Evolutionary conservation across 1,140 invertebrate genomes (phyloP).

Genomic region (Lethocerus indicus): DNA sequence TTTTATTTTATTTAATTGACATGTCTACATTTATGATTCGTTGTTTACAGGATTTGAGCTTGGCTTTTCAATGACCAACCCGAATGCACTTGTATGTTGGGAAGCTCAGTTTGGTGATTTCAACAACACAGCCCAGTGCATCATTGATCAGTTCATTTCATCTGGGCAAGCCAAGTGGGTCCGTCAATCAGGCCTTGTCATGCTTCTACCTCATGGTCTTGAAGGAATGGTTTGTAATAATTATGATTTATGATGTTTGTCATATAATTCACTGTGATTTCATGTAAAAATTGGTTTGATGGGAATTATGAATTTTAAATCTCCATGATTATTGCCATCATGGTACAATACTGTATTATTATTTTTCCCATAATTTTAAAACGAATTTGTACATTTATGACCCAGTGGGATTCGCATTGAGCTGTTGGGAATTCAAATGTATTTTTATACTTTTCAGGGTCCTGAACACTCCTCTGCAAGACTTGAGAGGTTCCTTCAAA

Average conservation of each 20-base stretch:
- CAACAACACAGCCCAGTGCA: conserved; percentile 94
- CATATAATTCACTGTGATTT: no score
- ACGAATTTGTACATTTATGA: no score
- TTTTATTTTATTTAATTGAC: background rate
- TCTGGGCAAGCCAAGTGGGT: conserved; percentile 98
- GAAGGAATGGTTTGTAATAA: no score
- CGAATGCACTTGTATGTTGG: conserved; percentile 94
- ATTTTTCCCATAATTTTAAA: no score
- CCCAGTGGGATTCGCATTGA: no score
- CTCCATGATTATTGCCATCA: no score
- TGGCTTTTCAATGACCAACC: conserved; percentile 96
- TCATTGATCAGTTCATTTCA: conserved; percentile 97
- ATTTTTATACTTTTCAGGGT: no score
- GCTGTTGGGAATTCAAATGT: no score
- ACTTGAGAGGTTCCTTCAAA: conserved; percentile 90
- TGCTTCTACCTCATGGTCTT: conserved; percentile 92
- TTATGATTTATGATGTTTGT: no score
- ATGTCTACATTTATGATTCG: background rate
- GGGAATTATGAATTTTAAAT: no score
- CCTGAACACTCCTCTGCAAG: conserved; percentile 95
- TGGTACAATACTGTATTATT: no score
- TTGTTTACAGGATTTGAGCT: conserved; percentile 70
- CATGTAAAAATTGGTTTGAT: no score
- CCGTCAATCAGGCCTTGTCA: conserved; percentile 85
- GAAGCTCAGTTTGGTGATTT: conserved; percentile 99